A percentile compares a stretch with the other conserved stretches of the same genome.
These are phyloP conservation scores for Idaea straminata DNA, from an alignment of 2,888 invertebrate species.

Conservation along the genomic window DNA sequence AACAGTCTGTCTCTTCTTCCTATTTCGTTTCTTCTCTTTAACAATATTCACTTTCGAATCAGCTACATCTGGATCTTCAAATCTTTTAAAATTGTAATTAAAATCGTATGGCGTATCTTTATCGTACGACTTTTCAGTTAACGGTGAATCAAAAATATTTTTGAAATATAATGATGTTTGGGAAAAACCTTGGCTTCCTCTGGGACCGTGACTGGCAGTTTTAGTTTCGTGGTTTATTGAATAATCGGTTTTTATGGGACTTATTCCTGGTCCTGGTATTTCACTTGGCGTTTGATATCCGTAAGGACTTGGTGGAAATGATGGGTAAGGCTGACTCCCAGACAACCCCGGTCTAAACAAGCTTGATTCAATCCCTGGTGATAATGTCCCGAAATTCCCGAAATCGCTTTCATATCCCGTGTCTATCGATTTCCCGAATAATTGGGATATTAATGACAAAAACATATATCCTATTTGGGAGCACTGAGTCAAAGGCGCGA, in stretches of 20 bases:
- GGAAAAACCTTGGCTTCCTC: slow-evolving; percentile 40
- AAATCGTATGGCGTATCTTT: slow-evolving; percentile 25
- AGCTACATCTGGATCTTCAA: slow-evolving; percentile 42
- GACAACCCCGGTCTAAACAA: slow-evolving; percentile 5
- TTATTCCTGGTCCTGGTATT: slow-evolving; percentile 18
- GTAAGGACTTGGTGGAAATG: background rate
- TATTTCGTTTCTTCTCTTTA: slow-evolving; percentile 34
- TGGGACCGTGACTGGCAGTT: slow-evolving; percentile 40
- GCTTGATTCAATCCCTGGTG: slow-evolving; percentile 12
- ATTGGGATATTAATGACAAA: slow-evolving; percentile 75
- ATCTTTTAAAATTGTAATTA: slow-evolving; percentile 25
- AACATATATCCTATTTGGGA: slow-evolving; percentile 80
- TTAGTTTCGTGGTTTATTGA: slow-evolving; percentile 35
- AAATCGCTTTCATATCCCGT: slow-evolving; percentile 18
- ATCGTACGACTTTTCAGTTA: background rate
- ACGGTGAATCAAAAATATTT: slow-evolving; percentile 26
- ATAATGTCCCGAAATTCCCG: slow-evolving; percentile 15
- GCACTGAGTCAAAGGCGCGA: slow-evolving; percentile 79
- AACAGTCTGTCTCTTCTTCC: slow-evolving; percentile 44
- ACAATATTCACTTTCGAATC: slow-evolving; percentile 37
- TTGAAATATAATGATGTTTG: slow-evolving; percentile 43
- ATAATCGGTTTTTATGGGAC: slow-evolving; percentile 32
- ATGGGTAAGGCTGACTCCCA: slow-evolving; percentile 6
- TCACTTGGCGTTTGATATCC: slow-evolving; percentile 2
- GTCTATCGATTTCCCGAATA: slow-evolving; percentile 79